Conservation (phyloP, 2,888 invertebrate genomes). For the Bhutanitis thaidina region DNA sequence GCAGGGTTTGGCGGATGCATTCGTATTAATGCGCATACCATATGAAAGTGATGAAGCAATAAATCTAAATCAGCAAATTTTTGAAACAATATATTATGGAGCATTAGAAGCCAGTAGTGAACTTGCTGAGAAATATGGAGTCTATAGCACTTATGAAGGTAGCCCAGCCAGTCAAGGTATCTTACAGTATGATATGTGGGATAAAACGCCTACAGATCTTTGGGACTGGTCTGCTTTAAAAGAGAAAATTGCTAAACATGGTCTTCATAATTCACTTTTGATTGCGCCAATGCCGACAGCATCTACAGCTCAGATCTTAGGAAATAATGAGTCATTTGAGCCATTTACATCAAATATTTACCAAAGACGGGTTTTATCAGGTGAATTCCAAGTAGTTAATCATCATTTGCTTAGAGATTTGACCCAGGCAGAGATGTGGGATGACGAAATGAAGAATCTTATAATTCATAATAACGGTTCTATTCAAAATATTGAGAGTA, state of each 20-base stretch:
- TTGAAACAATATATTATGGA: conserved; percentile 98
- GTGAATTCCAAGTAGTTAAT: conserved; percentile 98
- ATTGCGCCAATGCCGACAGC: conserved; percentile 99
- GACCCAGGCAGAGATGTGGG: conserved; percentile 95
- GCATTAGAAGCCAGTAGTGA: conserved; percentile 98
- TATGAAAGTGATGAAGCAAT: conserved; percentile 94
- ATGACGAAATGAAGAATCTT: conserved; percentile 96
- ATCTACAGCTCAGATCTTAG: conserved; percentile 98
- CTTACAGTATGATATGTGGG: conserved; percentile 99
- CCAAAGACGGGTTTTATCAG: conserved; percentile 94
- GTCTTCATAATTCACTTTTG: conserved; percentile 95
- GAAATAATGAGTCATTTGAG: conserved; percentile 99
- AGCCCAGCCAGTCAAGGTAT: conserved; percentile 97
- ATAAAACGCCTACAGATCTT: conserved; percentile 89
- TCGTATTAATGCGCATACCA: conserved; percentile 94
- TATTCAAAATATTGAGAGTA: conserved; percentile 90
- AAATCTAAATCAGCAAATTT: conserved; percentile 95
- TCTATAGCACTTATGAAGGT: conserved; percentile 95
- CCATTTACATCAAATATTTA: conserved; percentile 99
- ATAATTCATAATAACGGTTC: conserved; percentile 96
- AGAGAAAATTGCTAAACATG: conserved; percentile 90
- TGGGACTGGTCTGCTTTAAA: conserved; percentile 95
- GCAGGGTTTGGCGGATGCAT: conserved; percentile 98
- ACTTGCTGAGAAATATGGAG: conserved; percentile 89
- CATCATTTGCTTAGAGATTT: conserved; percentile 96